Base-by-base conservation (phyloP, 2,797 vertebrate species). In the Xerus rutilus region DNA sequence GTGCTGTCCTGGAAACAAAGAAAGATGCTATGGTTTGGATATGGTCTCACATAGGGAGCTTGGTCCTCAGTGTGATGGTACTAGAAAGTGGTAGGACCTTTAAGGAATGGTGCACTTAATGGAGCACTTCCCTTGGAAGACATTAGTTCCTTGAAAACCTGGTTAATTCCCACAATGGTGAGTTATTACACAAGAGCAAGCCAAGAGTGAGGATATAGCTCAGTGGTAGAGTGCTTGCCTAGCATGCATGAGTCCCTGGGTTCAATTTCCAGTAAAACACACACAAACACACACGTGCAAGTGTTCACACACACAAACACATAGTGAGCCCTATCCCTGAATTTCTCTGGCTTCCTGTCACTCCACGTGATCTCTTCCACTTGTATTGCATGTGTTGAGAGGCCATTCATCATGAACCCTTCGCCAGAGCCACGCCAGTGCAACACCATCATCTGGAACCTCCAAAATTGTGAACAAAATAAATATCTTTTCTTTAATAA, bases 21-120 rank as follows among this genome's bases (percentile, higher is more conserved):
- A 12, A 14, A 45, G 3, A 10, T 6, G 14, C 62, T 45, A 17
- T 0, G 20, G 4, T 49, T 11, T 17, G 5, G 3, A 32, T 3
- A 11, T 10, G 7, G 35, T 28, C 54, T 47, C 54, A n/a, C 14
- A 5, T 15, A 20, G 77, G 30, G 39, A 3, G n/a, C 23, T 13
- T 35, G 7, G 11, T 7, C 43, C 28, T 65, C 30, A 14, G 7
- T 72, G 9, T 49, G 67, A 39, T 7, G 10, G 35, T 72, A 49
- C 4, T 70, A 49, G 86, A 25, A n/a, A 72, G 13, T 39, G 5
- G 35, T 13, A 3, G 7, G 21, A 21, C 0, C 2, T 65, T 5
- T 73, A 62, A 32, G 6, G 28, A 3, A 11, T 23, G 12, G 28
- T 8, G 49, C 30, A 39, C 39, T 39, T 39, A 39, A 39, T 39